Conservation (phyloP, 92 coral and sea anemone genomes). For the Palythoa grandiflora region DNA sequence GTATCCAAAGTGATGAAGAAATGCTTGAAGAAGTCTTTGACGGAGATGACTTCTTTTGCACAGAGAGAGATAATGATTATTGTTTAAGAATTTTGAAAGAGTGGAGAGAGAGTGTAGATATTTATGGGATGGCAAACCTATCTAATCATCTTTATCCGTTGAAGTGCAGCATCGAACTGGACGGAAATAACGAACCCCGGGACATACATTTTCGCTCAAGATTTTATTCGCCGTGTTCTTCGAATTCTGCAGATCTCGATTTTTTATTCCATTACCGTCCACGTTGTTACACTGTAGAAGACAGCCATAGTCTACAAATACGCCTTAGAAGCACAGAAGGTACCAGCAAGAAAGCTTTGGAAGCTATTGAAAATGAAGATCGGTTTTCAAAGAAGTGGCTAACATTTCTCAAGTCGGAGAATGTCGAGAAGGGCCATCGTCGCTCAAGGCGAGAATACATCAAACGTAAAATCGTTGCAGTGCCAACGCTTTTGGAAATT, state of each 20-base stretch:
- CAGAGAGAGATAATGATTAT: background rate
- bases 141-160: constrained; percentile 3
- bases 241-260: constrained; percentile 5
- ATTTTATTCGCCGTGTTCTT: background rate
- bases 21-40: background rate
- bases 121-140: background rate
- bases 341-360: background rate
- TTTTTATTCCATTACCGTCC: background rate
- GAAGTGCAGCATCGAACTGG: constrained; percentile 13
- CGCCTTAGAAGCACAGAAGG: background rate
- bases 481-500: background rate
- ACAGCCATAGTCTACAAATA: background rate
- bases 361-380: constrained; percentile 4
- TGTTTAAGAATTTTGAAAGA: background rate
- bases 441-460: constrained; percentile 12
- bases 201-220: constrained; percentile 6
- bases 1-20: background rate
- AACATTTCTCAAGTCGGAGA: background rate
- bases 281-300: background rate
- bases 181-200: constrained; percentile 3
- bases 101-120: constrained; percentile 9
- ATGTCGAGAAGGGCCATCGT: constrained; percentile 22
- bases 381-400: constrained; percentile 16
- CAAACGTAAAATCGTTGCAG: background rate
- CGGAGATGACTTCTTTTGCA: background rate